Base-by-base conservation (phyloP, 2,888 invertebrate genomes). In the Clepsis dumicolana region DNA sequence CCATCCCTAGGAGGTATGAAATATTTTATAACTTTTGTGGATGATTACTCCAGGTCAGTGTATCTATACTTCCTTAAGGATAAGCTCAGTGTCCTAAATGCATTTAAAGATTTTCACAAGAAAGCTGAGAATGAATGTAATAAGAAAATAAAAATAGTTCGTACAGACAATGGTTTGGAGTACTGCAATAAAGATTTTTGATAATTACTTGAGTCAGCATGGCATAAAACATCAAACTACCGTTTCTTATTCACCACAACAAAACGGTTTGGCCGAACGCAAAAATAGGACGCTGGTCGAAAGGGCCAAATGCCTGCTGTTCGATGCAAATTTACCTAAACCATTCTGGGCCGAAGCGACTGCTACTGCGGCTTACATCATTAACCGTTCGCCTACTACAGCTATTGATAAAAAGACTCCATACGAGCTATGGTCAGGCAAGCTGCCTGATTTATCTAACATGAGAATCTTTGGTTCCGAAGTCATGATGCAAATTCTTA, bases 251-350 rank as follows among this genome's bases (percentile, higher is more conserved):
- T 78, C 77, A 2, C 81, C 81, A 0, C 73, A 84, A 61, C 79
- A 81, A 48, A 86, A 85, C 73, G 85, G 82, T 0, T 18, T 77
- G 0, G 75, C 82, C 3, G 85, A 86, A 64, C 54, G 82, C 4
- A 73, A 73, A 71, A 76, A 77, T 52, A 64, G 75, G 12, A 76
- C 75, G 0, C 35, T 75, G 8, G 72, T 74, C 8, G 75, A 75
- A 64, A 16, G 68, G 24, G 74, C 75, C 12, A 69, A 62, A 29
- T 74, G 73, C 29, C 71, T 75, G 74, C n/a, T 75, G 8, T 70
- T 72, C 52, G 63, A 75, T 69, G 71, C 75, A 21, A 27, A 65
- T 0, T 38, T 77, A 7, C 18, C 8, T 12, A 75, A 74, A 18
- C 18, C 25, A 2, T 72, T n/a, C 12, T 77, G 77, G 77, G 75